Evolutionary conservation across 2,888 invertebrate species (phyloP).

Genomic region (Cheilosia impressa): DNA sequence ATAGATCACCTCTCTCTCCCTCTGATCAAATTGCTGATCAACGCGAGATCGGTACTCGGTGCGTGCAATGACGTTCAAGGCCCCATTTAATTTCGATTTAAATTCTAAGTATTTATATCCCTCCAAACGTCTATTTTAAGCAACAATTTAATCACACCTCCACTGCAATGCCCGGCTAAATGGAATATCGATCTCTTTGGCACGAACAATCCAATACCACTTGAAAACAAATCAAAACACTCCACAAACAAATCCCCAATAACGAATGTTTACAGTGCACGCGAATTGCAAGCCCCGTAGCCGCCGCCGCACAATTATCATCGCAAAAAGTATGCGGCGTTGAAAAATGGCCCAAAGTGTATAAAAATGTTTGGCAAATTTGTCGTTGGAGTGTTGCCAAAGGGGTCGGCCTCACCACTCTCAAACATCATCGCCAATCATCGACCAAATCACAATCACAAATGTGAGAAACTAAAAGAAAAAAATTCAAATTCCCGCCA

Average conservation of each 20-base stretch:
- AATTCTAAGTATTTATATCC: too few species aligned
- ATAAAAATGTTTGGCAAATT: constrained; percentile 8
- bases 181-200: too few species aligned
- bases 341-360: constrained; percentile 21
- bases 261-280: constrained; percentile 34
- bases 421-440: constrained; percentile 28
- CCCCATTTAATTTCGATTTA: too few species aligned
- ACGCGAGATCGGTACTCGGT: too few species aligned
- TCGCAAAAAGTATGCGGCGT: constrained; percentile 22
- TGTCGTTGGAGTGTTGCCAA: constrained; percentile 35
- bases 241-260: background rate
- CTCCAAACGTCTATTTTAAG: too few species aligned
- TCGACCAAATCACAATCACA: background rate
- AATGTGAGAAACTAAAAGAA: constrained; percentile 5
- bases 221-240: constrained; percentile 9
- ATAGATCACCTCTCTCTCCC: too few species aligned
- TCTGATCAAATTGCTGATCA: too few species aligned
- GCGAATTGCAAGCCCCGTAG: constrained; percentile 20
- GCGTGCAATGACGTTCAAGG: too few species aligned
- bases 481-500: background rate
- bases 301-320: constrained; percentile 10
- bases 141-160: too few species aligned
- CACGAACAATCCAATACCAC: constrained; percentile 14
- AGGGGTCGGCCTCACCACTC: background rate
- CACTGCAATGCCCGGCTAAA: too few species aligned